phyloP scores from a whole-genome alignment of 2,113 vertebrate species.

The Genyomyrus donnyi region DNA sequence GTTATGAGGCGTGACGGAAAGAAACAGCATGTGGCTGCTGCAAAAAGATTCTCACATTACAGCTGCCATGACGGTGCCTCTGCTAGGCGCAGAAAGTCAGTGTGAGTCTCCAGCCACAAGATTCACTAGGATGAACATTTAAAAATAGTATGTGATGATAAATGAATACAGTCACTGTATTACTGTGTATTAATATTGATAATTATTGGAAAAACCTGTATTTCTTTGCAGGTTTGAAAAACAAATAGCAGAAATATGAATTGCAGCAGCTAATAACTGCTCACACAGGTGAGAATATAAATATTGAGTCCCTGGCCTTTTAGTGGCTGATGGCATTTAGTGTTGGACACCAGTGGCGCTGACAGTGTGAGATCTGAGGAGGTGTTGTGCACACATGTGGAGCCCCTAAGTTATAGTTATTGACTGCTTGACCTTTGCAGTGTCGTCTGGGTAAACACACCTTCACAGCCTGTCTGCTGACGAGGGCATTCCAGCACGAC shows the following conservation, averaged over 20 bases:
- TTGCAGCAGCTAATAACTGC: background rate
- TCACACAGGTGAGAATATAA: background rate
- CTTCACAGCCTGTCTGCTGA: conserved; percentile 24
- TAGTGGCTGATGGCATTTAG: conserved; percentile 10
- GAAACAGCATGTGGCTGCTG: background rate
- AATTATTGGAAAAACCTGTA: background rate
- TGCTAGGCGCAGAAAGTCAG: background rate
- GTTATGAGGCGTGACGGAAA: background rate
- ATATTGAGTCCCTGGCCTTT: background rate
- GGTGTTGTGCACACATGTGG: background rate
- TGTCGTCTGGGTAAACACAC: conserved; percentile 30
- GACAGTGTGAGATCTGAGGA: conserved; percentile 11
- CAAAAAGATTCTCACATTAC: background rate
- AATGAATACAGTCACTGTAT: background rate
- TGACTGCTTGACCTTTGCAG: conserved; percentile 35
- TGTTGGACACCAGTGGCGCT: background rate
- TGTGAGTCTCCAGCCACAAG: background rate
- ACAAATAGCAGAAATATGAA: background rate
- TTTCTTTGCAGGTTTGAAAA: conserved; percentile 2
- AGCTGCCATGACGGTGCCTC: background rate
- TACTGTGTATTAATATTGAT: background rate
- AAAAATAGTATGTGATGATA: background rate
- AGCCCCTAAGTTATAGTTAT: conserved; percentile 31
- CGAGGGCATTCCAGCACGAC: conserved; percentile 18
- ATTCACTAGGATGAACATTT: background rate